Conservation (phyloP, 2,113 vertebrate genomes). For the Actinemys pallida region DNA sequence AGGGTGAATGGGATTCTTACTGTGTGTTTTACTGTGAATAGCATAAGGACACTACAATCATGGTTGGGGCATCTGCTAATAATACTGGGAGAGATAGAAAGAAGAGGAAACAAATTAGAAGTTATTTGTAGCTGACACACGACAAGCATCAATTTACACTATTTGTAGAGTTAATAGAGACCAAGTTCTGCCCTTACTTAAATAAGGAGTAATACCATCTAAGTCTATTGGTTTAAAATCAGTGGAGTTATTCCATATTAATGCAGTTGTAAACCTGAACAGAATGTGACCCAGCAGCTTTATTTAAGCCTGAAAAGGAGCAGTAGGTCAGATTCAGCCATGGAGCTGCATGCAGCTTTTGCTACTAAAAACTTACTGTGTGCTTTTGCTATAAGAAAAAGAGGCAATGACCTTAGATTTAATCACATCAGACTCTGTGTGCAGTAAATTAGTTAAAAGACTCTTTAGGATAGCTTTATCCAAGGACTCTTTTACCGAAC, state of each 20-base stretch:
- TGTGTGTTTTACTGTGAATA: neutral
- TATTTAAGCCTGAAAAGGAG: constrained; percentile 45
- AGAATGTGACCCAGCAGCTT: constrained; percentile 37
- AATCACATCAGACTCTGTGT: constrained; percentile 48
- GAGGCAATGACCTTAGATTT: constrained; percentile 56
- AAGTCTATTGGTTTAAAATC: constrained; percentile 29
- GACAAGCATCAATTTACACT: neutral
- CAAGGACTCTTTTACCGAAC: constrained; percentile 29
- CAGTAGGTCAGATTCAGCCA: neutral
- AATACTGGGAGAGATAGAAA: neutral
- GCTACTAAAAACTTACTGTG: constrained; percentile 68
- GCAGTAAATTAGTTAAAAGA: constrained; percentile 55
- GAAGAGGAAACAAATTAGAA: neutral
- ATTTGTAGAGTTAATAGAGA: neutral
- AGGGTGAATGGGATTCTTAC: neutral
- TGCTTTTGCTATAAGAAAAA: constrained; percentile 35
- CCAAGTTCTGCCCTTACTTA: neutral
- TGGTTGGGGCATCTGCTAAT: neutral
- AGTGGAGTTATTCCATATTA: constrained; percentile 39
- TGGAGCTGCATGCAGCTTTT: neutral
- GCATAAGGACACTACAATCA: neutral
- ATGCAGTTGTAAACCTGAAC: neutral
- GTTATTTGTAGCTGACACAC: neutral
- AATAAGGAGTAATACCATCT: neutral
- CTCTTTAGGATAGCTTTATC: constrained; percentile 42